phyloP scores from a whole-genome alignment of 2,888 invertebrate genomes.

The Drosophila barbarae region DNA sequence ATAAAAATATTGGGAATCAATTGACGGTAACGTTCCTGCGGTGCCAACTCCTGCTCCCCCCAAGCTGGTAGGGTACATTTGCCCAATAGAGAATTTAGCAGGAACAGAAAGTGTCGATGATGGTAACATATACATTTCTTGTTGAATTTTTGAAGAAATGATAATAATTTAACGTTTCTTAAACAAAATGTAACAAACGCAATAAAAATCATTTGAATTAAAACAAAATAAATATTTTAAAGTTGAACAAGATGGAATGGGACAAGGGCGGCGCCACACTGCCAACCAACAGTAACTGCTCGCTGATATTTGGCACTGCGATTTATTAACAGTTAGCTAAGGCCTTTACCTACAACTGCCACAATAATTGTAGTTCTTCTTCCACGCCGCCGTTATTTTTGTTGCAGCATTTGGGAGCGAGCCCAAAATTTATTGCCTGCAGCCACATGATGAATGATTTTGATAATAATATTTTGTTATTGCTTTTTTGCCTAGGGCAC shows the following conservation, averaged over 20 bases:
- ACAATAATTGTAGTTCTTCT: slow-evolving; percentile 46
- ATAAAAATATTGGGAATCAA: slow-evolving; percentile 67
- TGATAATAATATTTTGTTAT: slow-evolving; percentile 76
- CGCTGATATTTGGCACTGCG: slow-evolving; percentile 69
- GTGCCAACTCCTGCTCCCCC: slow-evolving; percentile 33
- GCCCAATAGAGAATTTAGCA: not conserved
- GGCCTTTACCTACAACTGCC: slow-evolving; percentile 52
- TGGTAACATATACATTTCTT: not conserved
- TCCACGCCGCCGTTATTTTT: slow-evolving; percentile 12
- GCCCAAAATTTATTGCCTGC: slow-evolving; percentile 77
- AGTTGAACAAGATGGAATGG: not conserved
- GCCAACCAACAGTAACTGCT: slow-evolving; percentile 25
- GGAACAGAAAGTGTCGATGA: not conserved
- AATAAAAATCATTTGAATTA: too few species aligned
- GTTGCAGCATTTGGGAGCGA: slow-evolving; percentile 63
- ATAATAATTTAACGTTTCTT: not conserved
- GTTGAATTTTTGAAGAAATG: not conserved
- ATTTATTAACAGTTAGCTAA: slow-evolving; percentile 72
- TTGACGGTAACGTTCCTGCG: slow-evolving; percentile 51
- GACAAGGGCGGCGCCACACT: slow-evolving; percentile 50
- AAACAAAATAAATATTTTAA: too few species aligned
- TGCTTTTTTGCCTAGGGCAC: slow-evolving; percentile 58
- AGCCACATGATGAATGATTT: slow-evolving; percentile 77
- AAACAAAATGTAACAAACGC: too few species aligned
- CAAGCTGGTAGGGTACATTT: slow-evolving; percentile 4